Evolutionary conservation across 92 coral and sea anemone species (phyloP).

Genomic region (Palythoa grandiflora): DNA sequence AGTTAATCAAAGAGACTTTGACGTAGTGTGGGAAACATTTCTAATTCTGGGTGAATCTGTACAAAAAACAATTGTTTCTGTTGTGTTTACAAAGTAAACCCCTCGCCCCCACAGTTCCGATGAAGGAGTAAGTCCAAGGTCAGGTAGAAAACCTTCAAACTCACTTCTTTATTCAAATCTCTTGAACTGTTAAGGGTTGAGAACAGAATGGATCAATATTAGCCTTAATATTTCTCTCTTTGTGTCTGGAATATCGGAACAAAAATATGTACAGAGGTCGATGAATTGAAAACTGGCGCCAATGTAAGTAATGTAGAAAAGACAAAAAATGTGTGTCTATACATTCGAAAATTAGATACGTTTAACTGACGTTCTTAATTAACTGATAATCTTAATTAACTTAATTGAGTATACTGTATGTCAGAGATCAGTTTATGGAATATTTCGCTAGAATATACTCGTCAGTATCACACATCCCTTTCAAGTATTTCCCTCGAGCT

Average conservation of each 20-base stretch:
- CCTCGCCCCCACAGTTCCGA: slow-evolving; percentile 48
- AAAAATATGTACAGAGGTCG: not conserved
- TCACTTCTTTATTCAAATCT: not conserved
- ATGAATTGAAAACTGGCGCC: not conserved
- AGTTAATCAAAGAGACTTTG: not conserved
- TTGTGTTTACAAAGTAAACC: not conserved
- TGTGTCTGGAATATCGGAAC: too few species aligned
- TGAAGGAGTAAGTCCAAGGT: not conserved
- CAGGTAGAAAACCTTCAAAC: not conserved
- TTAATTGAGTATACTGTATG: too few species aligned
- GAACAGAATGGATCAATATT: too few species aligned
- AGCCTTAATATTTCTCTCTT: too few species aligned
- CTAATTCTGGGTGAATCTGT: not conserved
- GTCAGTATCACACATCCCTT: not conserved
- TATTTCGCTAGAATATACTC: not conserved
- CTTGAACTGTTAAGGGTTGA: not conserved
- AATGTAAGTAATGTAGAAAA: not conserved
- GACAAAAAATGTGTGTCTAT: not conserved
- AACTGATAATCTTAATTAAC: not conserved
- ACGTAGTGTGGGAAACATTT: not conserved
- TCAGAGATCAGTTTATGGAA: not conserved
- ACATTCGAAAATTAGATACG: not conserved
- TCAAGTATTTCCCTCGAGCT: not conserved
- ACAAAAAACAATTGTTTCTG: not conserved
- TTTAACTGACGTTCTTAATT: not conserved